Evolutionary conservation across 2,113 vertebrate genomes (phyloP), one percentile per base, ranked within the genome.

Genomic region (Chionis minor): DNA sequence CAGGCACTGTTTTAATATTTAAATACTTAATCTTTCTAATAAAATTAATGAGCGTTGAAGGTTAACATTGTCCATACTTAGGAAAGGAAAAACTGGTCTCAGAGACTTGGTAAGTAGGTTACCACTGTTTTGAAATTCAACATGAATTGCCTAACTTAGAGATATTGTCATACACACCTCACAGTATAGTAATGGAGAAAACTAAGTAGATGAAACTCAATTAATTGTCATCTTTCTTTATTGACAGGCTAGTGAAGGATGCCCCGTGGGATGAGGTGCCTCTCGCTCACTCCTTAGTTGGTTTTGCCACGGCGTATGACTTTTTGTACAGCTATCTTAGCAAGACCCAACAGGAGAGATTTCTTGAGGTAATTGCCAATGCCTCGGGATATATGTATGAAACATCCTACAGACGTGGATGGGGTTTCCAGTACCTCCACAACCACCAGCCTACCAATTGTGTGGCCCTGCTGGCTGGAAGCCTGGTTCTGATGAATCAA

Each of bases 381-480:
- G 98, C 98, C 71, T 99, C 99, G 0, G 98, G 98, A 40, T 98
- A 99, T 61, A 99, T 99, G 99, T 99, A 99, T 3, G 99, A 99
- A 97, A 99, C 99, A 54, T 99, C 99, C 2, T 99, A 99, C 91
- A 98, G 98, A 74, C 98, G 99, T 62, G 99, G 99, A 86, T 99
- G 99, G 99, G 99, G 99, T 3, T 99, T 99, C 97, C 99, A 99
- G 91, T 99, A 99, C 96, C 98, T 99, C 54, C 99, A 99, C 97
- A 99, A 99, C 92, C 99, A 99, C 96, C 99, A 99, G 94, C 99
- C 99, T 92, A 99, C 99, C 97, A 99, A 99, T 98, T 99, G 99
- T 87, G 99, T 99, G 97, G 99, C 99, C 82, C 98, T 99, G 87
- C 98, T 99, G 83, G 99, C 99, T 23, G 99, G 99, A 94, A 99